Evolutionary conservation across 2,888 invertebrate genomes (phyloP), one percentile per base, ranked within the genome.

Genomic region (Ectemnius lituratus): DNA sequence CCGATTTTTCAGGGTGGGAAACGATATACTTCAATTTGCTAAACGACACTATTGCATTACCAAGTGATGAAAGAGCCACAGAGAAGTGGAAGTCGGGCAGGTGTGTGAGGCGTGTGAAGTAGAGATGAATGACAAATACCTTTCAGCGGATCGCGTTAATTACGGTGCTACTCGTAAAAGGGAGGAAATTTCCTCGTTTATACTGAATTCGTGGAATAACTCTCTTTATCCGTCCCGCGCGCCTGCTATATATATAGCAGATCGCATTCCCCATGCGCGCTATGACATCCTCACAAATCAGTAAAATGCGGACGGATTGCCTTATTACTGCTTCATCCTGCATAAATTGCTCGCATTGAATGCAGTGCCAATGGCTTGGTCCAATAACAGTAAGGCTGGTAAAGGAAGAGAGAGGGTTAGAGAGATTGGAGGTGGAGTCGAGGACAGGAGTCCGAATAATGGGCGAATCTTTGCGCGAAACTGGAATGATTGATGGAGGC

Each of bases 401-500:
- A 62, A 18, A n/a, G 46, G 52, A 56, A 59, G 64, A 70, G 46
- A 57, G 73, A 72, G 67, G 16, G 57, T 23, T 23, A 27, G 56
- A 37, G 27, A n/a, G 65, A 47, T 61, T 18, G 66, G 67, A 57
- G 70, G 67, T 52, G 13, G 16, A 52, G 52, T 52, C 16, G 52
- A 52, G 16, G 16, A 75, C 62, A 68, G 70, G 63, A 63, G 70
- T 65, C 67, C 80, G 73, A 75, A 80, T 84, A 82, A 84, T 76
- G 76, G 81, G 62, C 62, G 81, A 84, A 84, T 84, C 84, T 76
- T 37, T 79, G 79, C 70, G 76, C 76, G 68, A 83, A 78, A 77
- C 77, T 82, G 77, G 75, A 80, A 84, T 85, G 85, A 85, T 85
- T 83, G 84, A 84, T 85, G 84, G 75, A 73, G 76, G 69, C 69